These are phyloP conservation scores for Polydrusus cervinus DNA, from an alignment of 2,888 invertebrate genomes.

Conservation along the genomic window DNA sequence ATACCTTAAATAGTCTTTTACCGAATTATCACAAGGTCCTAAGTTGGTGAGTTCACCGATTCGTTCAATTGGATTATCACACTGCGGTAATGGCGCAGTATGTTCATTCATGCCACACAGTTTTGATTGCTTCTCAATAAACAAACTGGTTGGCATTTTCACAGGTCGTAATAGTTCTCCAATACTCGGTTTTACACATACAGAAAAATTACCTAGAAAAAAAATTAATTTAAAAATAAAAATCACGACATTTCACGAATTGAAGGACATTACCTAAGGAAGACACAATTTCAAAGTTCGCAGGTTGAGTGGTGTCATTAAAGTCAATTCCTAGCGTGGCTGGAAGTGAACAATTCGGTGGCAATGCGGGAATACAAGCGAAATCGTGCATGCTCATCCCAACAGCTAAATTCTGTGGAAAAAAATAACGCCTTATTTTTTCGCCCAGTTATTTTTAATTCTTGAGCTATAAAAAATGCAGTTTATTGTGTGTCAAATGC, in stretches of 20 bases:
- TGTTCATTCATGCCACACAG: constrained; percentile 95
- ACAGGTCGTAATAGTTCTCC: constrained; percentile 92
- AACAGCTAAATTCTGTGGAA: constrained; percentile 76
- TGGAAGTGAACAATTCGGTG: constrained; percentile 77
- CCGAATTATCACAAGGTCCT: constrained; percentile 74
- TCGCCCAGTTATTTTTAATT: no score
- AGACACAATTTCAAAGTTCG: constrained; percentile 84
- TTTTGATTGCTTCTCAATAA: constrained; percentile 82
- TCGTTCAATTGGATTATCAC: constrained; percentile 68
- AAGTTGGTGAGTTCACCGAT: constrained; percentile 88
- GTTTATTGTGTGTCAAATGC: no score
- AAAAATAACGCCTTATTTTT: no score
- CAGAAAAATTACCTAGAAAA: constrained; percentile 74
- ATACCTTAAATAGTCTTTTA: constrained; percentile 64
- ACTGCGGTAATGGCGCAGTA: constrained; percentile 69
- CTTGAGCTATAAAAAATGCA: no score
- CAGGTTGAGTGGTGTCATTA: constrained; percentile 92
- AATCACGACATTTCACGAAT: no score
- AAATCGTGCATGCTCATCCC: constrained; percentile 87
- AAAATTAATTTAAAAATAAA: no score
- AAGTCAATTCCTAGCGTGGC: constrained; percentile 91
- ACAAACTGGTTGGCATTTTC: constrained; percentile 81
- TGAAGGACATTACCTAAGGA: constrained; percentile 73
- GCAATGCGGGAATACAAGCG: constrained; percentile 78
- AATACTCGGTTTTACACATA: constrained; percentile 85